Evolutionary conservation across 2,113 vertebrate species (phyloP).

Genomic region (Sterrhoptilus dennistouni): DNA sequence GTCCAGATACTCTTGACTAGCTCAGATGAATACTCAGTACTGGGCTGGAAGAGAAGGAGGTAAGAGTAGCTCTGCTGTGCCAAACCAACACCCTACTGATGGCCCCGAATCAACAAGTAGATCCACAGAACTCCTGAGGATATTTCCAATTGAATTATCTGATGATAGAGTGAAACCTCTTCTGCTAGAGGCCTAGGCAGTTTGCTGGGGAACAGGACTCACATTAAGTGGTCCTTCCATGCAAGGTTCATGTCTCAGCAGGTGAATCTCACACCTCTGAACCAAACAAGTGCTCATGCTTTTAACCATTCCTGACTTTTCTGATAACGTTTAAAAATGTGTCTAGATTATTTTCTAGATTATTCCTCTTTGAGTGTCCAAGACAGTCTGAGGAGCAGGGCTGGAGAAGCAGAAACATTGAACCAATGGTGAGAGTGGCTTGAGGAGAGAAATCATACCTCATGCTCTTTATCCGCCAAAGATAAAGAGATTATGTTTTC

Average conservation of each 20-base stretch:
- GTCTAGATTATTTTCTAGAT: background rate
- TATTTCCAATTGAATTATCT: background rate
- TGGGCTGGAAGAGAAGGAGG: background rate
- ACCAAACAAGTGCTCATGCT: background rate
- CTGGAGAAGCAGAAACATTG: background rate
- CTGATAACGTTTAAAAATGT: background rate
- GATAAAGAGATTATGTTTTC: background rate
- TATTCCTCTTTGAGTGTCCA: background rate
- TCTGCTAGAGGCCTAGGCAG: background rate
- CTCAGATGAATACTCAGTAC: conserved; percentile 21
- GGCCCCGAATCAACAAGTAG: background rate
- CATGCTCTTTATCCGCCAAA: background rate
- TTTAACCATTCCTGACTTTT: background rate
- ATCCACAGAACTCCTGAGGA: background rate
- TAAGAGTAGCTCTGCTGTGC: background rate
- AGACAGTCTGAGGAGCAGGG: background rate
- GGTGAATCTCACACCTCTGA: background rate
- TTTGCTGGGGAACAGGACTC: background rate
- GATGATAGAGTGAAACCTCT: background rate
- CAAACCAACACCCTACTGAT: background rate
- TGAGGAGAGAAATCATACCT: background rate
- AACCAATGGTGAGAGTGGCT: background rate
- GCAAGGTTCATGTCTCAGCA: background rate
- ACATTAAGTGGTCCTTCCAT: background rate
- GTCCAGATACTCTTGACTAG: conserved; percentile 35